Evolutionary conservation across 2,888 invertebrate species (phyloP), one percentile per base, ranked within the genome.

Genomic region (Oxystoma pomonae): DNA sequence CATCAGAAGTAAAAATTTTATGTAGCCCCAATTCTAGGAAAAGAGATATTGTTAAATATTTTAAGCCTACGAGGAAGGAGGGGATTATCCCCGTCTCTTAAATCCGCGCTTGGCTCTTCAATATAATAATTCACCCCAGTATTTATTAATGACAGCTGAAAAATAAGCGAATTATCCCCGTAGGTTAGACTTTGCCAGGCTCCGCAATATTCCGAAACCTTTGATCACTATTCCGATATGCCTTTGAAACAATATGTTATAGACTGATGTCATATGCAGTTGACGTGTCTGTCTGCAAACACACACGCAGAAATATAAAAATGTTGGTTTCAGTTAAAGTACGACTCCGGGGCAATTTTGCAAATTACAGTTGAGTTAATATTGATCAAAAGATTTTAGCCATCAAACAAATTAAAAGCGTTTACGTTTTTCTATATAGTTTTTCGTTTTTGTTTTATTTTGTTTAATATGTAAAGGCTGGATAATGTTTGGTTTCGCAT

Each of bases 131-230:
- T n/a, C n/a, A n/a, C 35, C 35, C 35, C 35, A 35, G 12, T 35
- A 53, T 53, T 53, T 53, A 53, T 53, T 53, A n/a, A 53, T 53
- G 53, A 53, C 53, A 53, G 53, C n/a, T 53, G 7, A 53, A 53
- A 53, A 53, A n/a, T 53, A 53, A 53, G 3, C 53, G 53, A 53
- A 53, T 53, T 19, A 5, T 16, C n/a, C 53, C 53, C n/a, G 17
- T 17, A 53, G 53, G 53, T 16, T 53, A 19, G 53, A 17, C 53
- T 53, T 53, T 53, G 53, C n/a, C 35, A 35, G 35, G 5, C 35
- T 35, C 12, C 35, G 35, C 35, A 35, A 7, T 35, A 35, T 35
- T 12, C 35, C 12, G 35, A 35, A 35, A 3, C 3, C 35, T 35
- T 35, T 35, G 35, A 35, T 35, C 35, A 35, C 35, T 7, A 12